Percentiles rank a stretch among this genome's conserved stretches.
Evolutionary conservation across 64 coral and sea anemone genomes (phyloP).

Genomic region (Anthopleura sola): DNA sequence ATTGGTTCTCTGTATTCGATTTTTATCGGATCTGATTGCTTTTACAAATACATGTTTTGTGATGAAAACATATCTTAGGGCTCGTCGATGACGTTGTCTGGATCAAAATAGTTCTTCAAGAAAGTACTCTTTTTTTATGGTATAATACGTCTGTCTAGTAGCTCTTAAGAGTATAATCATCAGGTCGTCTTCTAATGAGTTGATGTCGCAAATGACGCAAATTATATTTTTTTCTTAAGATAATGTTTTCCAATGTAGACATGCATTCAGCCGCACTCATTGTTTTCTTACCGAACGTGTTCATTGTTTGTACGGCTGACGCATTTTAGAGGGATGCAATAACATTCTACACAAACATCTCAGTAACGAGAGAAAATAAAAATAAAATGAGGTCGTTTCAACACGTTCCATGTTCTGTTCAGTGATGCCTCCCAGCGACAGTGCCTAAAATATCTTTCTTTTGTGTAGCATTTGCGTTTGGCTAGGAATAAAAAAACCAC

Average conservation of each 20-base stretch:
- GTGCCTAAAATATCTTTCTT: background rate
- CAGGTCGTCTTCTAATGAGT: too few species aligned
- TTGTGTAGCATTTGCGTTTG: background rate
- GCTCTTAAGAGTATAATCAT: too few species aligned
- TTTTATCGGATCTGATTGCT: background rate
- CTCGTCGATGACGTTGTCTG: background rate
- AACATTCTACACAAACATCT: background rate
- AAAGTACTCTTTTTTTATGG: too few species aligned
- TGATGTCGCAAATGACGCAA: too few species aligned
- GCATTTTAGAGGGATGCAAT: background rate
- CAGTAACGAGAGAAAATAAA: background rate
- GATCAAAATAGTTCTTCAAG: background rate
- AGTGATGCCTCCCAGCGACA: too few species aligned
- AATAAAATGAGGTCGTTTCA: too few species aligned
- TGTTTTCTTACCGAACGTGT: background rate
- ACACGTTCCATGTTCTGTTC: too few species aligned
- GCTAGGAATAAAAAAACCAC: background rate
- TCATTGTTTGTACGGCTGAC: background rate
- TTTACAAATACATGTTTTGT: background rate
- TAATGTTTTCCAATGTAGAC: too few species aligned
- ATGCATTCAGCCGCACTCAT: background rate
- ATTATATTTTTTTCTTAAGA: too few species aligned
- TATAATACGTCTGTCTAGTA: too few species aligned
- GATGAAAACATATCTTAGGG: background rate
- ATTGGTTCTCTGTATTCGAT: background rate